Evolutionary conservation across 2,888 invertebrate genomes (phyloP).

Genomic region (Dromius quadrimaculatus): DNA sequence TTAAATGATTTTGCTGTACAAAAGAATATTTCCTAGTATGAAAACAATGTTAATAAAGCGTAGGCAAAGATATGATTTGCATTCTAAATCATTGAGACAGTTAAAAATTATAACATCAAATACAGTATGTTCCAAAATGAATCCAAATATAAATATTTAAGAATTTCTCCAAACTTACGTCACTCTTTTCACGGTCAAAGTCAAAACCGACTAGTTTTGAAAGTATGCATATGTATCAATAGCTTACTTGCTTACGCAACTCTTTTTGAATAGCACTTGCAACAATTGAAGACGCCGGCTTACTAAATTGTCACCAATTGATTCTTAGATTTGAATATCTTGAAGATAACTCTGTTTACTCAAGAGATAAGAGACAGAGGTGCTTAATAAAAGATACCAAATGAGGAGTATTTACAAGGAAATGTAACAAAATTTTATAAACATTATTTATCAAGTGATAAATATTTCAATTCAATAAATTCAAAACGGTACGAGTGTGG

Average conservation of each 20-base stretch:
- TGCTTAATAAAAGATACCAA: background rate
- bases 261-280: background rate
- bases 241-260: constrained; percentile 7
- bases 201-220: background rate
- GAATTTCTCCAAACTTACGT: too few relatives aligned
- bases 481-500: too few relatives aligned
- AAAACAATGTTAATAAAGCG: constrained; percentile 11
- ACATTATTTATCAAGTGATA: too few relatives aligned
- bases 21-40: constrained; percentile 16
- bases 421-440: background rate
- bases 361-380: constrained; percentile 12
- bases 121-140: too few relatives aligned
- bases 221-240: background rate
- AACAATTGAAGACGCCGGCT: background rate
- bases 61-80: constrained; percentile 12
- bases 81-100: constrained; percentile 16
- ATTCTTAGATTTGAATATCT: constrained; percentile 2
- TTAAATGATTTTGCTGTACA: constrained; percentile 1
- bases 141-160: too few relatives aligned
- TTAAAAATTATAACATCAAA: too few relatives aligned
- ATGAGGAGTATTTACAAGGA: background rate
- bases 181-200: background rate
- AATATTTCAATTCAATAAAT: too few relatives aligned
- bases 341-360: constrained; percentile 5
- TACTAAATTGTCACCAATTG: constrained; percentile 7